Evolutionary conservation across 2,113 vertebrate genomes (phyloP), one percentile per base, ranked within the genome.

Genomic region (Phycodurus eques): DNA sequence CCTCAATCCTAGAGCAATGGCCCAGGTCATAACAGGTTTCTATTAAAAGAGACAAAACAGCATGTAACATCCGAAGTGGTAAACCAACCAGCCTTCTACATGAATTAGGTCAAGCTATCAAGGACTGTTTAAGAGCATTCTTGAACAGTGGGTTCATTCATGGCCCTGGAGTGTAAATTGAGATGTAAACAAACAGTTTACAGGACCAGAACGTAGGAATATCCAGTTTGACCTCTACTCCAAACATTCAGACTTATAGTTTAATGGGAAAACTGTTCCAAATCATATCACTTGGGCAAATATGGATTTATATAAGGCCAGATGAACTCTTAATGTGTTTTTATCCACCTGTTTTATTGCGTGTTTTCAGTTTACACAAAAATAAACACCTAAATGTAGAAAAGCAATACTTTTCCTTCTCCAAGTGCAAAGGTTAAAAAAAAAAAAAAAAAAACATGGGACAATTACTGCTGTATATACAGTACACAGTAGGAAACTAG

Each of bases 181-280:
- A 78, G 77, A 77, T 64, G 71, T 78, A 86, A 89, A 88, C 82
- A 87, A 88, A 85, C 75, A 76, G 68, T 75, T 83, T 80, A 83
- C 74, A 65, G 66, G 63, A 69, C 69, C 74, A 76, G 65, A 67
- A 76, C 67, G 67, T 68, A 51, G 27, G 54, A 72, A 54, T 67
- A 75, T 78, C 71, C 47, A 67, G 71, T 67, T 35, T 85, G 77
- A 82, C 88, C 82, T 69, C 63, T 65, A 15, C 70, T 67, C 62
- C 67, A 70, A 75, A 79, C 67, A 81, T 71, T 60, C 72, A 74
- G 59, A 27, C 69, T 27, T 51, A 57, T 4, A 62, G 62, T 60
- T 19, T 65, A 42, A 74, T 27, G 64, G 49, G 59, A 53, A 72
- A 63, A 60, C 8, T 22, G 27, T 42, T 65, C 61, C 4, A 69